Base-by-base conservation (phyloP, 1,140 invertebrate genomes). In the Wiebesia pumilae region DNA sequence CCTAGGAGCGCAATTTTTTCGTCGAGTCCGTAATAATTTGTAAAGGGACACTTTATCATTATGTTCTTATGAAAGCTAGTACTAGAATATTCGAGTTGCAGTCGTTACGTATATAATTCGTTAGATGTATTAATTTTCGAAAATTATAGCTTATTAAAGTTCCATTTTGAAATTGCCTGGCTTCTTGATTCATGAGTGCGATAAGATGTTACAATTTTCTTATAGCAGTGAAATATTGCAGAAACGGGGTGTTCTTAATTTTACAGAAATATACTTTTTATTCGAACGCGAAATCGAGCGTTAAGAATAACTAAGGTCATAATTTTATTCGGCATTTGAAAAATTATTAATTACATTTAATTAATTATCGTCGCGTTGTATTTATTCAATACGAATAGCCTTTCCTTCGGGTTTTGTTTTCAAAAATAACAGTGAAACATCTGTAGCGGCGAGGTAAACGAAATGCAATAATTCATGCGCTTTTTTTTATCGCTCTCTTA, bases 111-210 rank as follows among this genome's bases (percentile, higher is more conserved):
- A 65, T 65, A n/a, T n/a, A n/a, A n/a, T n/a, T 69, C 30, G 10
- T 69, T 69, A 69, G 35, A 69, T 69, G 67, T 69, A 69, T 35
- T 69, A 33, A 69, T 35, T 71, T 71, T 19, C 9, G 40, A 71
- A 71, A 71, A 71, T 71, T 71, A 71, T 38, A 38, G 69, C 35
- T 4, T 38, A 71, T 71, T 71, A 71, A 71, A 71, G 69, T 38
- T 24, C 69, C 69, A 71, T 71, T 71, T 33, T 38, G 16, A 71
- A 71, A 71, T 71, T 71, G 7, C 35, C 35, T 71, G 21, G 2
- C 35, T 38, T 6, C 69, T 24, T 38, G 69, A 71, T 71, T 71
- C 69, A 38, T 4, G 69, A 71, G 19, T 71, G 7, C 6, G 69
- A 71, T 71, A 71, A 71, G n/a, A 24, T 38, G 21, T 38, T 71